Percentiles rank a stretch among this genome's conserved stretches.
Conservation (phyloP, 2,888 invertebrate species). For the Amblyjoppa proteus region DNA sequence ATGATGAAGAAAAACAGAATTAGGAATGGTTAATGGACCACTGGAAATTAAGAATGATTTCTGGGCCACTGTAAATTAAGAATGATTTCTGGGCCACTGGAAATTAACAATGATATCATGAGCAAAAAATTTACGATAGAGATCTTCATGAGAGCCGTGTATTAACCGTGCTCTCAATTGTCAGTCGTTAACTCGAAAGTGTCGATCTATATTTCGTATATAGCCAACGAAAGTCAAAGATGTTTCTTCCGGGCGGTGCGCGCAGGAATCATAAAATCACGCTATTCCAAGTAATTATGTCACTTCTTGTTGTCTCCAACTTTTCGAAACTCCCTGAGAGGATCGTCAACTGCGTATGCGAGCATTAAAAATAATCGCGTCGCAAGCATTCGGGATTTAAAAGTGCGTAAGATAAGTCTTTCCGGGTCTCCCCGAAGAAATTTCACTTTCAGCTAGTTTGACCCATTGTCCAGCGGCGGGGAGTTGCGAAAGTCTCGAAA, state of each 20-base stretch:
- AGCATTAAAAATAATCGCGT: background rate
- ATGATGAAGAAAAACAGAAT: conserved; percentile 53
- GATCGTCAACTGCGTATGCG: background rate
- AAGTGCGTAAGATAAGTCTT: conserved; percentile 48
- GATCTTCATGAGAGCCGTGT: conserved; percentile 26
- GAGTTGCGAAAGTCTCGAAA: conserved; percentile 16
- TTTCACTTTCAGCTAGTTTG: conserved; percentile 68
- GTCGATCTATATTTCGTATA: background rate
- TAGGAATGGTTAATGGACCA: no score
- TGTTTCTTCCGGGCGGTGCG: background rate
- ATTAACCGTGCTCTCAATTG: conserved; percentile 39
- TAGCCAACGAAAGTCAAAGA: background rate
- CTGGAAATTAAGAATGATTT: no score
- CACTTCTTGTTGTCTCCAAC: background rate
- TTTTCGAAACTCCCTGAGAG: background rate
- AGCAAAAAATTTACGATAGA: conserved; percentile 55
- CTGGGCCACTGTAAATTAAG: background rate
- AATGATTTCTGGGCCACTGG: conserved; percentile 57
- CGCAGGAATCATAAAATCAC: background rate
- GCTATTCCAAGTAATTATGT: background rate
- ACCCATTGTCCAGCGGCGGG: conserved; percentile 25
- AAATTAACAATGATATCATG: background rate
- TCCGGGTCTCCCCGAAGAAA: conserved; percentile 45
- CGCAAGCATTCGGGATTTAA: conserved; percentile 23
- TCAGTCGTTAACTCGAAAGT: background rate